A percentile compares a stretch with the other conserved stretches of the same genome.
Conservation (phyloP, 2,888 invertebrate genomes). For the Phortica okadai region DNA sequence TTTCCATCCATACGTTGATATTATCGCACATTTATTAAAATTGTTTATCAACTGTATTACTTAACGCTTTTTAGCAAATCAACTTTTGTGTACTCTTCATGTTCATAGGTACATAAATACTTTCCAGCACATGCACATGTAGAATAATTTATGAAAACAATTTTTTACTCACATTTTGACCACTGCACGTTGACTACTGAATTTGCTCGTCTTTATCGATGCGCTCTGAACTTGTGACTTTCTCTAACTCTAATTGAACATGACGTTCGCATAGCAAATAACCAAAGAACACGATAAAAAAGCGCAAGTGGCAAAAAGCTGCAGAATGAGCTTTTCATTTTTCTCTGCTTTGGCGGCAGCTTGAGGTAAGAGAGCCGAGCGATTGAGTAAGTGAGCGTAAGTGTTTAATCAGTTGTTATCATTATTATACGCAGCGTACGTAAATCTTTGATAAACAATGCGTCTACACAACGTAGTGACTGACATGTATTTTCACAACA, state of each 20-base stretch:
- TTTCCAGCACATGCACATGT: too few species aligned
- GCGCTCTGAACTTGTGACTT: conserved; percentile 13
- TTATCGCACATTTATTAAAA: too few species aligned
- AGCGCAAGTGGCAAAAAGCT: neutral
- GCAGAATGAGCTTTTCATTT: conserved; percentile 9
- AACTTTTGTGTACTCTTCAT: too few species aligned
- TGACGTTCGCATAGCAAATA: neutral
- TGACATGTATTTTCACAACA: too few species aligned
- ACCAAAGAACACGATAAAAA: neutral
- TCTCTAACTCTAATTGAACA: neutral
- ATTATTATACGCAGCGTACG: neutral
- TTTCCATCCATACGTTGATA: too few species aligned
- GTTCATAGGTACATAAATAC: too few species aligned
- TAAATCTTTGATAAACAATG: neutral
- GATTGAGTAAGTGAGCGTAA: neutral
- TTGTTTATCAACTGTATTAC: too few species aligned
- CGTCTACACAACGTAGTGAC: too few species aligned
- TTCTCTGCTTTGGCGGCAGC: neutral
- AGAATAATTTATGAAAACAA: too few species aligned
- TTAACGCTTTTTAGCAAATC: too few species aligned
- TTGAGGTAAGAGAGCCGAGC: neutral
- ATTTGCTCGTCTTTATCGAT: neutral
- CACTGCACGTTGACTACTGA: neutral
- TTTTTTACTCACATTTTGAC: too few species aligned
- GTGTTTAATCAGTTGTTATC: conserved; percentile 18